Base-by-base conservation (phyloP, 2,113 vertebrate genomes). In the Solea senegalensis region DNA sequence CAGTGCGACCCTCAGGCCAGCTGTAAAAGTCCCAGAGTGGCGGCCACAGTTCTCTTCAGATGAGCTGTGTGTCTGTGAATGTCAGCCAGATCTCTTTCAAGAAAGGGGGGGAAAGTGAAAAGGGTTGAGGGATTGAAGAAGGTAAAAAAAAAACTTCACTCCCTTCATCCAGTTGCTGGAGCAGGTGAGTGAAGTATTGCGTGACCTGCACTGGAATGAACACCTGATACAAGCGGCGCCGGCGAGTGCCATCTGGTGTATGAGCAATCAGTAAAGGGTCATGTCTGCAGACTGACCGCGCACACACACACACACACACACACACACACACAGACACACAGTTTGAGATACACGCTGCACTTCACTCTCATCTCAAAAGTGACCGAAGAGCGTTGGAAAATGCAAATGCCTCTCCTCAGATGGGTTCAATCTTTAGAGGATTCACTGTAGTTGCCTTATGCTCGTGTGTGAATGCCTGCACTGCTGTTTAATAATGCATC, bases 181-280 rank as follows among this genome's bases (percentile, higher is more conserved):
- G 45, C 15, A 41, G 61, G 26, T 50, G 28, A 75, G 27, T 48
- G 61, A 46, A 74, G 71, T 13, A 52, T 85, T 73, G 76, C 57
- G 60, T 89, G 85, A 87, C 69, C 69, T 46, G 65, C 65, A 46
- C 69, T 68, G 56, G 59, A 81, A 80, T 81, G 41, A 85, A 67
- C 67, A 72, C 72, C 72, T 43, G 86, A 83, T 85, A 76, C 74
- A 65, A 87, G 84, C 73, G 76, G 82, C 59, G 72, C 82, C 73
- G 76, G 82, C 59, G 72, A 76, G 72, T 74, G 76, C 91, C 91
- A 92, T 91, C 86, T 93, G 91, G 68, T 82, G 75, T 76, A 74
- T 65, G 71, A 77, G 77, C 76, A 71, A 68, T 87, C 76, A 71
- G 58, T 72, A 74, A 40, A 73, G n/a, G 48, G 65, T 81, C 86